phyloP scores from a whole-genome alignment of 2,113 vertebrate species.

The Eulemur rufifrons region DNA sequence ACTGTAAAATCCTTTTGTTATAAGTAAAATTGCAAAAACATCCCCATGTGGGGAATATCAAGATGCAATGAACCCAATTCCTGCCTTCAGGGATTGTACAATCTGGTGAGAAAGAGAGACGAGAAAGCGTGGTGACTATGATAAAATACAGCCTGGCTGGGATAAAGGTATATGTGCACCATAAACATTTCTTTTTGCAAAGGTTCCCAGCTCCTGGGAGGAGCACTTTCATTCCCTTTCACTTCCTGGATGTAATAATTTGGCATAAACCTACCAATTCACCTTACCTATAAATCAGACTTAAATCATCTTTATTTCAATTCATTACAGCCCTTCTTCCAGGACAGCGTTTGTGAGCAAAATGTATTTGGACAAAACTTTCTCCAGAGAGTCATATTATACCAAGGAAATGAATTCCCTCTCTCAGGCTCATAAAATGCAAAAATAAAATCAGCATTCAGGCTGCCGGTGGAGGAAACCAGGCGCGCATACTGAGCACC shows the following conservation, averaged over 20 bases:
- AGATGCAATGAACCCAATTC: background rate
- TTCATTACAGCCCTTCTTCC: background rate
- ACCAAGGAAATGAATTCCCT: slow-evolving; percentile 68
- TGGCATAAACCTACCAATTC: slow-evolving; percentile 23
- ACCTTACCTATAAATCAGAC: slow-evolving; percentile 61
- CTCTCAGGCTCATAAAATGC: slow-evolving; percentile 64
- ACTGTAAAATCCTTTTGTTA: background rate
- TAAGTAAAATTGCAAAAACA: background rate
- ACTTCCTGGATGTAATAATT: slow-evolving; percentile 37
- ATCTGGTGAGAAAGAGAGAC: background rate
- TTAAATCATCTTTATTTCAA: slow-evolving; percentile 49
- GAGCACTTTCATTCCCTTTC: slow-evolving; percentile 10
- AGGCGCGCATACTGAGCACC: background rate
- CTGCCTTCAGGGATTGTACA: background rate
- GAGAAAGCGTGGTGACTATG: background rate
- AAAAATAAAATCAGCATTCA: slow-evolving; percentile 53
- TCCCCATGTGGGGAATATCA: background rate
- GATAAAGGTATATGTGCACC: background rate
- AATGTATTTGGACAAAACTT: slow-evolving; percentile 65
- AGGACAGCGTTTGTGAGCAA: slow-evolving; percentile 44
- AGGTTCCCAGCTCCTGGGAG: slow-evolving; percentile 22
- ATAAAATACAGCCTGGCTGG: background rate
- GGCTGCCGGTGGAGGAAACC: background rate
- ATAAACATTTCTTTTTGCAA: slow-evolving; percentile 41
- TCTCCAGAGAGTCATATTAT: slow-evolving; percentile 61